These are phyloP conservation scores for Thaumatotibia leucotreta DNA, from an alignment of 1,140 invertebrate species.

Conservation along the genomic window DNA sequence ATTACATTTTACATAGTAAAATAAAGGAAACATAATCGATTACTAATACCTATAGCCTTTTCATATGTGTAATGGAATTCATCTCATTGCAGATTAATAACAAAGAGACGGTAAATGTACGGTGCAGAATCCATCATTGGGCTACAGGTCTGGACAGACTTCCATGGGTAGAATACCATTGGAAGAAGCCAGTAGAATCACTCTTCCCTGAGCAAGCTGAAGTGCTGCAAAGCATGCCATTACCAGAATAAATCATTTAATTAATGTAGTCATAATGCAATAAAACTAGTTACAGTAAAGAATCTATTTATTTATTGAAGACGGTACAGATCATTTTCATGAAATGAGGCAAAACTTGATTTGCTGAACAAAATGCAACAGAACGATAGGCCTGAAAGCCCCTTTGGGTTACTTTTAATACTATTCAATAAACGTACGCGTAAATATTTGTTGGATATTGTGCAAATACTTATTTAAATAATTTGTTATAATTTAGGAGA, in stretches of 20 bases:
- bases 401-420: neutral
- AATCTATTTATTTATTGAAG: neutral
- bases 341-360: neutral
- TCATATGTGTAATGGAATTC: neutral
- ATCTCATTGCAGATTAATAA: slow-evolving; percentile 71
- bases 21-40: too few species aligned
- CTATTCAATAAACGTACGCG: neutral
- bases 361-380: neutral
- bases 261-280: neutral
- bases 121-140: slow-evolving; percentile 85
- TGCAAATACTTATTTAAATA: neutral
- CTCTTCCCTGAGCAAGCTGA: slow-evolving; percentile 70
- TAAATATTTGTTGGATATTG: neutral
- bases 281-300: neutral
- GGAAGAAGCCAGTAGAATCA: slow-evolving; percentile 75
- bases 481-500: neutral
- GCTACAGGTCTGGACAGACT: slow-evolving; percentile 78
- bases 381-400: neutral
- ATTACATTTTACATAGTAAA: too few species aligned
- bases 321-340: neutral
- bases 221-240: slow-evolving; percentile 52
- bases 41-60: too few species aligned
- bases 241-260: slow-evolving; percentile 27
- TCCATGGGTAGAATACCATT: slow-evolving; percentile 76
- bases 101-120: slow-evolving; percentile 81